Evolutionary conservation across 2,113 vertebrate species (phyloP).

Genomic region (Nansenia antarctica): DNA sequence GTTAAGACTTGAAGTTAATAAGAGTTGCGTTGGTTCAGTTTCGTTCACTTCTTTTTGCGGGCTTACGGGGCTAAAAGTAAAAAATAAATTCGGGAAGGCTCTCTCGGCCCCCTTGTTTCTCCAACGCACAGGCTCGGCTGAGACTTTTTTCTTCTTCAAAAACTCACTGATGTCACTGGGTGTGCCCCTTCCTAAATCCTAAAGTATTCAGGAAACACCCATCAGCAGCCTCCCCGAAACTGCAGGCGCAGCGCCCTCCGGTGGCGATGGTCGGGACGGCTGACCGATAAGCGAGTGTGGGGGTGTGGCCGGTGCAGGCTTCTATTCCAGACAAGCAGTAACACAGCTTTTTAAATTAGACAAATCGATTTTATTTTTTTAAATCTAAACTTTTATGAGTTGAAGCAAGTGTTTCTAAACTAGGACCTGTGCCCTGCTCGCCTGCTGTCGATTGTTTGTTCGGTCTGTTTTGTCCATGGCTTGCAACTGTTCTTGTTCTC

Average conservation of each 20-base stretch:
- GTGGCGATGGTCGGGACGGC: too few species aligned
- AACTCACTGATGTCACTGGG: slow-evolving; percentile 77
- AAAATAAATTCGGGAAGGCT: slow-evolving; percentile 42
- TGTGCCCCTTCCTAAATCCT: slow-evolving; percentile 74
- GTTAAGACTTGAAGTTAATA: not conserved
- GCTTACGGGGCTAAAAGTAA: not conserved
- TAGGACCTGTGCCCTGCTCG: too few species aligned
- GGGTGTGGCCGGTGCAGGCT: too few species aligned
- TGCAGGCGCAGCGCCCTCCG: slow-evolving; percentile 55
- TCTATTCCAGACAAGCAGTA: too few species aligned
- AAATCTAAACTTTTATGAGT: too few species aligned
- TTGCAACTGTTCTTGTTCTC: too few species aligned
- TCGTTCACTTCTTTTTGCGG: not conserved
- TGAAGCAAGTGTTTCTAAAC: too few species aligned
- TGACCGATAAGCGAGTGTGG: too few species aligned
- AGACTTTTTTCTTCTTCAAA: slow-evolving; percentile 59
- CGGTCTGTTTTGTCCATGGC: too few species aligned
- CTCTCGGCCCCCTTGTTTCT: slow-evolving; percentile 58
- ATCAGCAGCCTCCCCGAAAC: slow-evolving; percentile 13
- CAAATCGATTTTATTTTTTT: too few species aligned
- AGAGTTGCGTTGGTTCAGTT: slow-evolving; percentile 4
- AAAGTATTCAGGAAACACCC: slow-evolving; percentile 74
- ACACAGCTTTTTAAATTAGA: too few species aligned
- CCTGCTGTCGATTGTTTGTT: too few species aligned
- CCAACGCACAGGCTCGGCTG: slow-evolving; percentile 33